Conservation (phyloP, 2,888 invertebrate genomes). For the Hoplodrina blanda region DNA sequence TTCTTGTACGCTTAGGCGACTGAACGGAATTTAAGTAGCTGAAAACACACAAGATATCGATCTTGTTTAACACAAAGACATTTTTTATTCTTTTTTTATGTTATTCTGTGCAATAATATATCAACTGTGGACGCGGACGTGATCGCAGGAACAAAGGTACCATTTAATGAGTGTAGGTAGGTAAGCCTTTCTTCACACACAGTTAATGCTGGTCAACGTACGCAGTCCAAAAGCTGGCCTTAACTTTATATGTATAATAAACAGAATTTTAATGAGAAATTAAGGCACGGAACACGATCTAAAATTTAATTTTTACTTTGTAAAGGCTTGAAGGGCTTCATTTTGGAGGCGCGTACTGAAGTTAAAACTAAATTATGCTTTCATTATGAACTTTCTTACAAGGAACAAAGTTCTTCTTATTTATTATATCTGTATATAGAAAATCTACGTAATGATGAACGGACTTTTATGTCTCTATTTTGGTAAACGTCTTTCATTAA, state of each 20-base stretch:
- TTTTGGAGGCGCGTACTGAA: conserved; percentile 69
- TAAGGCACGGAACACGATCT: conserved; percentile 67
- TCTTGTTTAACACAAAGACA: no score
- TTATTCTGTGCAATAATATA: no score
- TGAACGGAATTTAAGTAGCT: no score
- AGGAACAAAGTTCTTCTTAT: conserved; percentile 61
- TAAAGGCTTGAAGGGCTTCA: conserved; percentile 71
- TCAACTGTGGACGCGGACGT: no score
- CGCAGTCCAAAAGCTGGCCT: background rate
- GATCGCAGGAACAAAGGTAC: no score
- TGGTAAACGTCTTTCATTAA: conserved; percentile 6
- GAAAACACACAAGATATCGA: no score
- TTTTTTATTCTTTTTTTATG: no score
- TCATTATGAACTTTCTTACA: conserved; percentile 67
- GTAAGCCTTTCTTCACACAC: background rate
- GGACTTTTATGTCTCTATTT: conserved; percentile 8
- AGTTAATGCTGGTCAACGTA: background rate
- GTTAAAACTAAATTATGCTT: conserved; percentile 72
- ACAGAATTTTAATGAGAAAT: conserved; percentile 72
- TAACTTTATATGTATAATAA: conserved; percentile 43
- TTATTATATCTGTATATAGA: conserved; percentile 59
- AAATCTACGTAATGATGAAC: conserved; percentile 36
- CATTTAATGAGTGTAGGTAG: background rate
- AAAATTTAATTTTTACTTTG: conserved; percentile 74
- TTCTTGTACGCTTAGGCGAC: no score